These are phyloP conservation scores for Gobio gobio DNA, from an alignment of 2,113 vertebrate genomes.

Conservation along the genomic window DNA sequence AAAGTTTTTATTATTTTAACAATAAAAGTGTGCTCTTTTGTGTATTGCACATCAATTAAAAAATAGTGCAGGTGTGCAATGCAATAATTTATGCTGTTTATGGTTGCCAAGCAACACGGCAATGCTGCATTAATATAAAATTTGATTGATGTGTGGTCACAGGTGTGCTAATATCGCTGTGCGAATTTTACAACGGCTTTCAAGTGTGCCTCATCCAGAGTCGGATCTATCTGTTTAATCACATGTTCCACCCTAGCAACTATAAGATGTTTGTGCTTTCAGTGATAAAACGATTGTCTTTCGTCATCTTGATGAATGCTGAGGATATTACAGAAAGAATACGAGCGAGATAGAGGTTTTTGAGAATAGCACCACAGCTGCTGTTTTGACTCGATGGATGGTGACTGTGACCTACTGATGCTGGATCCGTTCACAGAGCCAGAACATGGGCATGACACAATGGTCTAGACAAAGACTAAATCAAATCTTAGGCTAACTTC, in stretches of 20 bases:
- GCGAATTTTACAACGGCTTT: neutral
- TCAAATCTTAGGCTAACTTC: neutral
- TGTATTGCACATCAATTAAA: neutral
- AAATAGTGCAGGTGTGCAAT: neutral
- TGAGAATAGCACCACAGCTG: neutral
- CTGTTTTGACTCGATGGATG: conserved; percentile 2
- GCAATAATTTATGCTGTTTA: neutral
- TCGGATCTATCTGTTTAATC: neutral
- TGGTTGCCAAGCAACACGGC: neutral
- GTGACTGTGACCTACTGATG: conserved; percentile 28
- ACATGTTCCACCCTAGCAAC: neutral
- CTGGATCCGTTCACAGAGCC: neutral
- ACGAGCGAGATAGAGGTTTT: neutral
- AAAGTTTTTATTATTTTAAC: neutral
- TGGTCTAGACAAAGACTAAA: neutral
- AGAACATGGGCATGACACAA: conserved; percentile 9
- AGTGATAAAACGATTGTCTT: neutral
- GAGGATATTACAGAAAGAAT: neutral
- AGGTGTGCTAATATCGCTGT: neutral
- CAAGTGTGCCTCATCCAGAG: neutral
- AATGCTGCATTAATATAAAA: neutral
- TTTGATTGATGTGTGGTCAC: conserved; percentile 19
- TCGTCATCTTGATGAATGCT: neutral
- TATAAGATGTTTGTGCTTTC: conserved; percentile 14
- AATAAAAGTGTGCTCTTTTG: neutral